Evolutionary conservation across 2,797 vertebrate species (phyloP), one percentile per base, ranked within the genome.

Genomic region (Streptopelia turtur): DNA sequence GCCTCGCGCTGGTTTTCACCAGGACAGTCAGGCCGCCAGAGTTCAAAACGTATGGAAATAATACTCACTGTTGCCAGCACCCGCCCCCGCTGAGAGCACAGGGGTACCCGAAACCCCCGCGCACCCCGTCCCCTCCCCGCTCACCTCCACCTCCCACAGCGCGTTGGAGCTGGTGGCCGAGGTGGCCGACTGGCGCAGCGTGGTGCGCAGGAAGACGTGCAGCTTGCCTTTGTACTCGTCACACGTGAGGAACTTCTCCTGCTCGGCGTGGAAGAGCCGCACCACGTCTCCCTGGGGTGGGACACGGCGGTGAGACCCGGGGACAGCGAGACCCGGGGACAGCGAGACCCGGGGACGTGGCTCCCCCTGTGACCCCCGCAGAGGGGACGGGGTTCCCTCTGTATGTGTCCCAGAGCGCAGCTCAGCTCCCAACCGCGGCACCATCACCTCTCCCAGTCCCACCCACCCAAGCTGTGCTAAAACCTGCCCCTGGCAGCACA

Each of bases 131-230:
- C 65, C 76, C 49, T 45, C 43, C 59, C 72, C 1, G 23, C 87
- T 95, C 97, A 99, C 99, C 99, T 99, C 99, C 60, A 99, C 98
- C 96, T 99, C 99, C 99, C 99, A 99, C 75, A 99, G 98, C 23
- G 99, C 99, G 7, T 99, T 99, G 97, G 99, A 99, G 98, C 99
- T 99, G 96, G 99, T 99, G 37, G 99, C 99, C 0, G 99, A 99
- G 25, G 99, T 99, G 22, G 99, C 99, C 0, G 99, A 99, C 95
- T 99, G 99, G 22, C 99, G 98, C 91, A 99, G 97, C 0, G 99
- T 99, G 65, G 99, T 99, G 9, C 99, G 98, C 12, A 99, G 98
- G 94, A 99, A 99, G 24, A 99, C 99, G 12, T 99, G 99, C 24
- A 99, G 97, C 88, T 98, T 99, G 96, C 97, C 97, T 85, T 98